Base-by-base conservation (phyloP, 2,888 invertebrate genomes). In the Elysia crispata region DNA sequence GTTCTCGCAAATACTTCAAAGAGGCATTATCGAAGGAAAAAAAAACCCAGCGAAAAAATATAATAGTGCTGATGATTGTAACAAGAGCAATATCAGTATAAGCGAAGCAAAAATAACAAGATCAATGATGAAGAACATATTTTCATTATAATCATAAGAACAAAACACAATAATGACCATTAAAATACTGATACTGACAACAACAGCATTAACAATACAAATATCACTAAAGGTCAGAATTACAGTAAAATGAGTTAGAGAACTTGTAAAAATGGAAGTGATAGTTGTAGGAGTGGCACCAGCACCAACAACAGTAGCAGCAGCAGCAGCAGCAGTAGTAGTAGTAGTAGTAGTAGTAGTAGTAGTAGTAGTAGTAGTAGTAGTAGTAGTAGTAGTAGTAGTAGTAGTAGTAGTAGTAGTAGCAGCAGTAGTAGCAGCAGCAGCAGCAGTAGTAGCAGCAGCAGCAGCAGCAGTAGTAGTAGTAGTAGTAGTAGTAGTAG, bases 361-460 rank as follows among this genome's bases (percentile, higher is more conserved):
- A 60, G 25, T 60, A 25, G 25, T 60, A 60, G 25, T 60, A 60
- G 25, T 60, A 60, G 25, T 60, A 60, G 25, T 60, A 60, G 25
- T 60, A 60, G 60, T 60, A 60, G 25, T 60, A 60, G 25, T 60
- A 60, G 25, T 60, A 25, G 25, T 60, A 60, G 25, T 60, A 60
- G 25, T 60, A 60, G 25, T 60, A 60, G 25, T 60, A 60, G 25
- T 60, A 60, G 25, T 60, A 60, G 25, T 60, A 60, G 25, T 60
- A 60, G 25, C 15, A 60, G 25, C 15, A 60, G 25, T 60, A 60
- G 25, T 60, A 60, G 25, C 15, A 60, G 15, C 15, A 60, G 25
- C 3, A 60, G 25, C n/a, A 60, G 25, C 3, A 60, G 3, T 13
- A 8, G 25, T 60, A 8, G 25, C 25, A 60, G 25, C 15, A 60